phyloP scores from a whole-genome alignment of 2,888 invertebrate species.

The Ctenicera cuprea region DNA sequence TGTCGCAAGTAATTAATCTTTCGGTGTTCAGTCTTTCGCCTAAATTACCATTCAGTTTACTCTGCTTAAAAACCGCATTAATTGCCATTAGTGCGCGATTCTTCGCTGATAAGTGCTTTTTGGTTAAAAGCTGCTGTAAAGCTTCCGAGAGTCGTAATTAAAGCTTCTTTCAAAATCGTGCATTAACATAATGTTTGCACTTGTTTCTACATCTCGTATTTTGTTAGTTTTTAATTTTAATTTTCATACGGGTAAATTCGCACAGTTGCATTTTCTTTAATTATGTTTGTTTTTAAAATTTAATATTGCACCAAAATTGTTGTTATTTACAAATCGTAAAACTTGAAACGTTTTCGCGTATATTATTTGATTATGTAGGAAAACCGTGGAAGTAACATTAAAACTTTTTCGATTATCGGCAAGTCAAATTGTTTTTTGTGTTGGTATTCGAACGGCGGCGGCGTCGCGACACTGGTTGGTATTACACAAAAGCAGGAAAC shows the following conservation, averaged over 20 bases:
- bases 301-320: background rate
- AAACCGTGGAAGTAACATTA: background rate
- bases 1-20: slow-evolving; percentile 17
- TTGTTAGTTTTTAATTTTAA: background rate
- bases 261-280: background rate
- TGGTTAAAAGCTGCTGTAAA: slow-evolving; percentile 29
- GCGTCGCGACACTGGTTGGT: slow-evolving; percentile 41
- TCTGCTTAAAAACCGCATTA: slow-evolving; percentile 46
- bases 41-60: slow-evolving; percentile 37
- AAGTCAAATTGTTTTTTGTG: slow-evolving; percentile 12
- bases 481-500: slow-evolving; percentile 33
- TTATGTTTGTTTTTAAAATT: background rate
- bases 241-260: background rate
- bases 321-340: background rate
- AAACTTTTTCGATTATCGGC: slow-evolving; percentile 22
- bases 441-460: slow-evolving; percentile 10
- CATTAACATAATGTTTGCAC: slow-evolving; percentile 22
- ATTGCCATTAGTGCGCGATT: slow-evolving; percentile 46
- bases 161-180: slow-evolving; percentile 30
- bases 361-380: background rate
- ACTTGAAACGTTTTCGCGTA: background rate
- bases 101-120: slow-evolving; percentile 27
- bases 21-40: slow-evolving; percentile 20
- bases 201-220: background rate
- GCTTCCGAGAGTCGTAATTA: slow-evolving; percentile 36